Evolutionary conservation across 1,140 invertebrate species (phyloP).

Genomic region (Cherax destructor): DNA sequence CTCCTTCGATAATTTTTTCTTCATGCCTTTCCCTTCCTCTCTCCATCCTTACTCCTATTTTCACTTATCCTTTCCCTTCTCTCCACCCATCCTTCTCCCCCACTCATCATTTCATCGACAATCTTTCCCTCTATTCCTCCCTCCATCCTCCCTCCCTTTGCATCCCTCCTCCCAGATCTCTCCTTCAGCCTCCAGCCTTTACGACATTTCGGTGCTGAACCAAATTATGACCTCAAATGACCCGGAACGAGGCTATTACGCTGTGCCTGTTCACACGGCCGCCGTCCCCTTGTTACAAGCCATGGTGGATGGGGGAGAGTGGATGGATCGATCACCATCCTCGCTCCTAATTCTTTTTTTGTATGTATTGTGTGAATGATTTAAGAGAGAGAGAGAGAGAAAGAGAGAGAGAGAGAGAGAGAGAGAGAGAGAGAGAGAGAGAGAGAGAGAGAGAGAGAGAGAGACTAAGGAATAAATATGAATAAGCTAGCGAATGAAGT

Average conservation of each 20-base stretch:
- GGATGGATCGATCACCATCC: not conserved
- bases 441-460: too few species aligned
- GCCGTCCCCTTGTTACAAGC: not conserved
- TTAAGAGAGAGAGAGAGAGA: too few species aligned
- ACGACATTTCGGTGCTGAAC: slow-evolving; percentile 17
- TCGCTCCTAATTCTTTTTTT: too few species aligned
- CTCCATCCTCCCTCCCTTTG: not conserved
- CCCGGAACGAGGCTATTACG: slow-evolving; percentile 31
- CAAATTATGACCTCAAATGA: slow-evolving; percentile 43
- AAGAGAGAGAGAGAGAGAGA: too few species aligned
- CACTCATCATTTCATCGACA: not conserved
- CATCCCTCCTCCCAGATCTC: not conserved
- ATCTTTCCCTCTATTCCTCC: not conserved
- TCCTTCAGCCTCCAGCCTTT: not conserved
- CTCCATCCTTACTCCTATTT: not conserved
- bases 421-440: too few species aligned
- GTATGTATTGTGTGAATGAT: too few species aligned
- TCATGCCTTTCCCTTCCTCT: not conserved
- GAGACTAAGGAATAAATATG: too few species aligned
- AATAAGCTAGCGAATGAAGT: too few species aligned
- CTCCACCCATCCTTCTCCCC: not conserved
- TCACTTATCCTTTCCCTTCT: not conserved
- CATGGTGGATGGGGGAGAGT: not conserved
- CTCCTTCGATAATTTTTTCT: not conserved
- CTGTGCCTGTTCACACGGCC: not conserved